Conservation (phyloP, 2,113 vertebrate species). For the Coptodon bakossiorum region DNA sequence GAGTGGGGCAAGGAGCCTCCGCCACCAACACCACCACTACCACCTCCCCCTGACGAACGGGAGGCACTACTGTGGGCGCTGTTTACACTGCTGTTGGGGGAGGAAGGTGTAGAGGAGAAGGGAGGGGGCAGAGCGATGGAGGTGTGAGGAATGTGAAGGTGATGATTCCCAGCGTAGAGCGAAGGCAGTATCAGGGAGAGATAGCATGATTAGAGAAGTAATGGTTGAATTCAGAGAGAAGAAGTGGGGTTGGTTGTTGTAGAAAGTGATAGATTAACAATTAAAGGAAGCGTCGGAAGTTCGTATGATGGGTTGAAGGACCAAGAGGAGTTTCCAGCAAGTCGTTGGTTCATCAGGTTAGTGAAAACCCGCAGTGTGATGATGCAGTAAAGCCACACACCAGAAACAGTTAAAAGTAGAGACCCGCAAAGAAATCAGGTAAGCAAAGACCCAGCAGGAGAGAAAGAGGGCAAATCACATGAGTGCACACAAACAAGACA, state of each 20-base stretch:
- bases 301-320: background rate
- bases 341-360: conserved; percentile 1
- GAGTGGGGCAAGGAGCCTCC: conserved; percentile 79
- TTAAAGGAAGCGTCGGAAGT: background rate
- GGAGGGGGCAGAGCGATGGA: background rate
- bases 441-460: background rate
- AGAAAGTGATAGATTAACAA: background rate
- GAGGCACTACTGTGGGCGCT: conserved; percentile 86
- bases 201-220: background rate
- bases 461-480: conserved; percentile 51
- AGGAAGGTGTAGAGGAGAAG: background rate
- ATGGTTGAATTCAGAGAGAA: background rate
- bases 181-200: background rate
- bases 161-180: background rate
- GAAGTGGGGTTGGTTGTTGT: background rate
- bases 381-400: background rate
- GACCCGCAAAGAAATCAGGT: background rate
- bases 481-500: background rate
- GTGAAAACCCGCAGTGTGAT: background rate
- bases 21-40: conserved; percentile 31
- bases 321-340: background rate
- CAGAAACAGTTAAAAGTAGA: conserved; percentile 11
- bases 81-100: conserved; percentile 79
- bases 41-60: conserved; percentile 75
- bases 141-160: background rate